Base-by-base conservation (phyloP, 1,140 invertebrate species). In the Drosophila arizonae region DNA sequence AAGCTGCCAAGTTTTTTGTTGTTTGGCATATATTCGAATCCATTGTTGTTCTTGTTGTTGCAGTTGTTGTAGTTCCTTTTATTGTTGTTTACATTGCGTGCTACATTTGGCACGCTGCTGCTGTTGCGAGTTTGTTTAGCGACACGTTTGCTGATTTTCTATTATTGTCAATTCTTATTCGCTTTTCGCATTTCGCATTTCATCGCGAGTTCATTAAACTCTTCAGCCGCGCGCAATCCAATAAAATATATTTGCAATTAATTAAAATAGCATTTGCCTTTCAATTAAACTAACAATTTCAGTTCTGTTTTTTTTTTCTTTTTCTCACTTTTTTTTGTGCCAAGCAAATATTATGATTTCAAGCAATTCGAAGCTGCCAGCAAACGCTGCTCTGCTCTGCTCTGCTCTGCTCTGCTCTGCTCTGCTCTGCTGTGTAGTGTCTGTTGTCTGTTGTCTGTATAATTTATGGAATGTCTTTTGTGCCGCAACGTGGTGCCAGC, bases 101-200 rank as follows among this genome's bases (percentile, higher is more conserved):
- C 64, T 54, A 80, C 73, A 84, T 79, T 84, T 85, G 71, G 76
- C 75, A 73, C 60, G 61, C 72, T 72, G 70, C 39, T 70, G 65
- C 52, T 50, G 67, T 39, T 39, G 11, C 36, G 36, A 39, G 81
- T 78, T 86, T 85, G 75, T 81, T 72, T 78, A 76, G 79, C 68
- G 57, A 71, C 63, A 61, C 79, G 79, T 67, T 82, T 81, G 82
- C 81, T 76, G 78, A 87, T 76, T 76, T 86, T 86, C 77, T 87
- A 87, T 78, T 86, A 81, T 81, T 78, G 65, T 67, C 72, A 39
- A 39, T 39, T 39, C 3, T 13, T 39, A 39, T 67, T 86, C 69
- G 63, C 63, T 6, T 66, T 57, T 39, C 61, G 39, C 30, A 43
- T 58, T 65, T 63, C 51, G 39, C 30, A 48, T 58, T 65, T 63